phyloP scores from a whole-genome alignment of 1,140 invertebrate genomes.

The Apis dorsata region DNA sequence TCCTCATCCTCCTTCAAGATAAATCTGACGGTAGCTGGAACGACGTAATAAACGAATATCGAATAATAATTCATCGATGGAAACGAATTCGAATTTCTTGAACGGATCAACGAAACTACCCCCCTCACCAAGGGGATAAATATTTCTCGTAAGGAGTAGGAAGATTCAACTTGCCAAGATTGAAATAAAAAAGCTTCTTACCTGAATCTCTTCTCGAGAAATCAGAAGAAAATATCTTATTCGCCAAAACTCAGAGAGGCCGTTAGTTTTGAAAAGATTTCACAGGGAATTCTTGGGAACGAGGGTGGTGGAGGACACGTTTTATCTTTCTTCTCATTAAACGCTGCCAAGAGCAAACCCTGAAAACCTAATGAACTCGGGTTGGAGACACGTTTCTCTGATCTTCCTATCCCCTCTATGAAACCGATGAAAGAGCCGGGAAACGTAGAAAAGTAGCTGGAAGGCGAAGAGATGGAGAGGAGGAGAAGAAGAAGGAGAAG shows the following conservation, averaged over 20 bases:
- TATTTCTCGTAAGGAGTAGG: not conserved
- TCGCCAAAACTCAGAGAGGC: no score
- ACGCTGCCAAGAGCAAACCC: constrained; percentile 28
- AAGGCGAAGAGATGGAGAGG: constrained; percentile 36
- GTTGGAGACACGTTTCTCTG: not conserved
- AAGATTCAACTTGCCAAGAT: no score
- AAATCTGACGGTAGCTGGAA: constrained; percentile 18
- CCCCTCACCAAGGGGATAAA: not conserved
- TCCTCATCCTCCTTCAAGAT: not conserved
- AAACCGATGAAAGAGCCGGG: constrained; percentile 18
- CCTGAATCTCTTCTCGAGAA: no score
- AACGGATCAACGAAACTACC: not conserved
- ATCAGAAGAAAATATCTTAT: no score
- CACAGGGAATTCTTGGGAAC: not conserved
- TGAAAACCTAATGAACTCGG: constrained; percentile 29
- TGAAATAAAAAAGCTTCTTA: no score
- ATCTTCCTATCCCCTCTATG: not conserved
- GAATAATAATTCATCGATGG: constrained; percentile 19
- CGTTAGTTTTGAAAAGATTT: not conserved
- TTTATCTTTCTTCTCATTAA: constrained; percentile 29
- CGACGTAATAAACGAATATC: constrained; percentile 24
- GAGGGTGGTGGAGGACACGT: not conserved
- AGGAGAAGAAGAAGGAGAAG: constrained; percentile 38
- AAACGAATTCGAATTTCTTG: constrained; percentile 16
- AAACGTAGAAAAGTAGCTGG: constrained; percentile 18